phyloP scores from a whole-genome alignment of 53 echinoderm and acorn worm genomes.

The Mesocentrotus franciscanus region DNA sequence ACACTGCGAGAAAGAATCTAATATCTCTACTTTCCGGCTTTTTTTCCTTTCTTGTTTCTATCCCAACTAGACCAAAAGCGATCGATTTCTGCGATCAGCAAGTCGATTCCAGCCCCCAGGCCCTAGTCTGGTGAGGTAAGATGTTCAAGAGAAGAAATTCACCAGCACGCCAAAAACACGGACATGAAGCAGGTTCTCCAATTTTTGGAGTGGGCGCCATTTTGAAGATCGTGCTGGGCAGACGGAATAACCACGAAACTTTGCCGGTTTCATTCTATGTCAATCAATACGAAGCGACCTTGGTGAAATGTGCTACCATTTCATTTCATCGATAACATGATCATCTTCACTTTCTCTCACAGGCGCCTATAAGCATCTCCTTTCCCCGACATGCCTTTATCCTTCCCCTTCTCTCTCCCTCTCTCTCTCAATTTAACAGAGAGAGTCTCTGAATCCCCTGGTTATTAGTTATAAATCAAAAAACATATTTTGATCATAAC shows the following conservation, averaged over 20 bases:
- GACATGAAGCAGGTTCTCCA: slow-evolving; percentile 45
- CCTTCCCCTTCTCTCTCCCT: background rate
- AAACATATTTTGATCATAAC: slow-evolving; percentile 42
- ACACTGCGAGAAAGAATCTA: slow-evolving; percentile 7
- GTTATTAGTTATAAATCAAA: background rate
- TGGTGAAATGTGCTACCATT: slow-evolving; percentile 66
- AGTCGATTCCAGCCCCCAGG: slow-evolving; percentile 55
- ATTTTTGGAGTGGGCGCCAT: slow-evolving; percentile 61
- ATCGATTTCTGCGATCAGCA: slow-evolving; percentile 49
- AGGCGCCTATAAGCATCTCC: slow-evolving; percentile 33
- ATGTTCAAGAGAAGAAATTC: slow-evolving; percentile 46
- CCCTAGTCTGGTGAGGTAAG: slow-evolving; percentile 10
- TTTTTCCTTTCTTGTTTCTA: background rate
- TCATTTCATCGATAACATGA: slow-evolving; percentile 37
- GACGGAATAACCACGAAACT: slow-evolving; percentile 44
- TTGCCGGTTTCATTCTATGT: slow-evolving; percentile 51
- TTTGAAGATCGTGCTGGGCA: slow-evolving; percentile 43
- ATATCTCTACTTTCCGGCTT: slow-evolving; percentile 33
- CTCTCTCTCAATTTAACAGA: background rate
- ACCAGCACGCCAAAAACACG: slow-evolving; percentile 41
- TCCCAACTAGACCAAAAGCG: slow-evolving; percentile 59
- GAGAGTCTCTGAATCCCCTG: background rate
- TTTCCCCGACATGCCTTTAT: background rate
- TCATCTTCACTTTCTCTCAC: slow-evolving; percentile 58
- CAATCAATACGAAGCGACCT: slow-evolving; percentile 63